These are phyloP conservation scores for Acrossocheilus fasciatus DNA, from an alignment of 2,797 vertebrate genomes.

Conservation along the genomic window DNA sequence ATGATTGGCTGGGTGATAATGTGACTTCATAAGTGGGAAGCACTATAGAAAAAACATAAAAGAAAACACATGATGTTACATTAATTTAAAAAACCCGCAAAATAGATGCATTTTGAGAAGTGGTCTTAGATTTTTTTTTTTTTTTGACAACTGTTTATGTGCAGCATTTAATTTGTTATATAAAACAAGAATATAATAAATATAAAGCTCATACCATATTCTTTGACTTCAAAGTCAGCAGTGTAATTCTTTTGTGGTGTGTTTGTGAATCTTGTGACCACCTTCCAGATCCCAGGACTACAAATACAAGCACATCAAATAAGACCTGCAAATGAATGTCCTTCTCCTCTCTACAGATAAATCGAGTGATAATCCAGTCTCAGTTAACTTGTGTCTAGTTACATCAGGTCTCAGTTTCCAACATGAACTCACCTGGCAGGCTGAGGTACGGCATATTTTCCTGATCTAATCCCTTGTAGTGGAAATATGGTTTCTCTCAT, in stretches of 20 bases:
- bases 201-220: conserved; percentile 80
- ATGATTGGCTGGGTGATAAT: conserved; percentile 57
- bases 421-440: conserved; percentile 69
- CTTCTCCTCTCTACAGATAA: too few species aligned
- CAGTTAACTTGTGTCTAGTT: not conserved
- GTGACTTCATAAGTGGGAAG: conserved; percentile 79
- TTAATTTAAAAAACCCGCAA: not conserved
- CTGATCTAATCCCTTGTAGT: conserved; percentile 65
- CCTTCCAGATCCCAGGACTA: conserved; percentile 84
- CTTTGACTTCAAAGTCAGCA: conserved; percentile 87
- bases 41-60: conserved; percentile 58
- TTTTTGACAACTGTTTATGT: not conserved
- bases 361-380: too few species aligned
- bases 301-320: conserved; percentile 6
- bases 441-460: conserved; percentile 66
- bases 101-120: not conserved
- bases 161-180: not conserved
- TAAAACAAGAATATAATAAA: not conserved
- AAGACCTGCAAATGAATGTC: not conserved
- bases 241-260: conserved; percentile 77
- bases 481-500: conserved; percentile 61
- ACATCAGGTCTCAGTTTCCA: not conserved
- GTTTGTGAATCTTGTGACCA: conserved; percentile 76
- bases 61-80: not conserved
- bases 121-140: not conserved